A percentile compares a stretch with the other conserved stretches of the same genome.
Conservation (phyloP, 1,140 invertebrate species). For the Zaprionus camerounensis region DNA sequence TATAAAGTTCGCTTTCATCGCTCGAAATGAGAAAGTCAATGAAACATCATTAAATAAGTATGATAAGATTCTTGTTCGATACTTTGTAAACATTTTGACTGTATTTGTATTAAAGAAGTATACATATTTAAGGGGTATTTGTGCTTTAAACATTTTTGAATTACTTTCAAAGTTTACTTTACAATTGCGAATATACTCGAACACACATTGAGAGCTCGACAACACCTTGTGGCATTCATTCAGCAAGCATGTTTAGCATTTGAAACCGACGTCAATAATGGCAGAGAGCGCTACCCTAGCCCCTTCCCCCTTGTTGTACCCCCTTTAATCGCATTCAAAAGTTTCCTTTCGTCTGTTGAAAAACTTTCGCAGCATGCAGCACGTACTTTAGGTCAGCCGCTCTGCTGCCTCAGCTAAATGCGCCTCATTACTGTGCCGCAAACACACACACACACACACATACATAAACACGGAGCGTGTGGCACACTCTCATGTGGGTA, state of each 20-base stretch:
- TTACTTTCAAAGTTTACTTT: neutral
- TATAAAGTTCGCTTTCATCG: neutral
- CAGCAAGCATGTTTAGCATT: neutral
- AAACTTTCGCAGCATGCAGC: constrained; percentile 34
- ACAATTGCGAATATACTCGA: constrained; percentile 11
- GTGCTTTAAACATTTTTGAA: neutral
- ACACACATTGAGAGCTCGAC: constrained; percentile 11
- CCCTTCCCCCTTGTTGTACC: no score
- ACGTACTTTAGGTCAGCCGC: constrained; percentile 43
- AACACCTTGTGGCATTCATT: constrained; percentile 27
- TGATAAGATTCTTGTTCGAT: neutral
- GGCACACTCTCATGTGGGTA: constrained; percentile 20
- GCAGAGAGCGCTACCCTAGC: neutral
- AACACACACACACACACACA: constrained; percentile 4
- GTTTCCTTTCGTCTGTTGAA: constrained; percentile 26
- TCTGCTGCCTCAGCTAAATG: constrained; percentile 68
- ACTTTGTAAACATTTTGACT: neutral
- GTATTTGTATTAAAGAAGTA: neutral
- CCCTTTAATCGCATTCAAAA: constrained; percentile 31
- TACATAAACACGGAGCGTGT: neutral
- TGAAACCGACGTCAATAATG: constrained; percentile 33
- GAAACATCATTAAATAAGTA: constrained; percentile 4
- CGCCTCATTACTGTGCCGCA: constrained; percentile 69
- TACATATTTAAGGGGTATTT: neutral
- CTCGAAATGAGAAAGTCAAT: neutral